Conservation (phyloP, 2,113 vertebrate genomes). For the Pterocles gutturalis region DNA sequence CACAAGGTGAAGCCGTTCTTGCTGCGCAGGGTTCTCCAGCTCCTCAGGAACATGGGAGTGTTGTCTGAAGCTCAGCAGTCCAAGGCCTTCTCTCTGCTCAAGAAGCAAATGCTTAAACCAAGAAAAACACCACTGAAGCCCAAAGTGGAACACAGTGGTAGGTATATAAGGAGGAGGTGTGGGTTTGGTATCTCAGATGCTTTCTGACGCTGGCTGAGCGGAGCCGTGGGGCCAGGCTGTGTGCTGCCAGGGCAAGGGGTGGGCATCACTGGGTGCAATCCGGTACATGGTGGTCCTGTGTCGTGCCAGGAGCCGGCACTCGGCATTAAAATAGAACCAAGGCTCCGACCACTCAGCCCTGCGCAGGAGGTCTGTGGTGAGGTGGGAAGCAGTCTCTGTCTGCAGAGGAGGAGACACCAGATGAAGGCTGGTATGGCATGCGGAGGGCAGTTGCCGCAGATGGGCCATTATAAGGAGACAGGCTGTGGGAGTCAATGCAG, state of each 20-base stretch:
- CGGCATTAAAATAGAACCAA: fast-evolving
- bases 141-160: background rate
- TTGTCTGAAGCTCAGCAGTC: constrained; percentile 10
- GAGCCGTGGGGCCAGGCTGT: fast-evolving
- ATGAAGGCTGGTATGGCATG: fast-evolving
- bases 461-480: fast-evolving
- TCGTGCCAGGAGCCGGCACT: fast-evolving
- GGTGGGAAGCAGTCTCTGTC: fast-evolving
- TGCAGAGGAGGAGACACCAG: background rate
- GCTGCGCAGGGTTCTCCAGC: background rate
- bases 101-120: background rate
- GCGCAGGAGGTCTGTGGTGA: background rate
- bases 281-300: fast-evolving
- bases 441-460: fast-evolving
- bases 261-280: fast-evolving
- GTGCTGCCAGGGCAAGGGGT: background rate
- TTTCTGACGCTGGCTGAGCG: background rate
- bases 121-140: background rate
- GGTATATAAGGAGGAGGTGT: background rate
- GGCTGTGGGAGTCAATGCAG: too few species aligned
- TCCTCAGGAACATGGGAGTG: background rate
- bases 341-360: background rate
- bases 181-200: background rate
- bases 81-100: background rate
- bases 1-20: background rate